Evolutionary conservation across 1,140 invertebrate genomes (phyloP), one percentile per base, ranked within the genome.

Genomic region (Antheraea pernyi): DNA sequence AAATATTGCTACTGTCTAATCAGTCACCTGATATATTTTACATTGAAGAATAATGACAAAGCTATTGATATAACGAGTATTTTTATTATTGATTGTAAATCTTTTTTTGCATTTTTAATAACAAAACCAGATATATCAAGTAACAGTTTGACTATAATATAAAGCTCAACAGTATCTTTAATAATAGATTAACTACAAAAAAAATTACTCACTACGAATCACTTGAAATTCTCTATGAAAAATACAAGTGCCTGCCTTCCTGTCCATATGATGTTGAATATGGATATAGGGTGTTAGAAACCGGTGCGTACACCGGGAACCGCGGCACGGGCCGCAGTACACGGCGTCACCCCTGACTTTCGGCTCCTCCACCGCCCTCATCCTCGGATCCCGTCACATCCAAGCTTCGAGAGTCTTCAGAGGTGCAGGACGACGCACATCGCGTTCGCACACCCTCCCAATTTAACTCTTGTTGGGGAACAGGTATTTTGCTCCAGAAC

Each of bases 371-470:
- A 0, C 77, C 82, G 0, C 74, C 83, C 53, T 93, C 92, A 65
- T 92, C 92, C 75, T 93, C 92, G 0, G 92, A 93, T 7, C 92
- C 92, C 79, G 92, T 93, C 7, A 93, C 91, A 69, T 93, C 92
- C 13, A 93, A 76, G 65, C 89, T 92, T 37, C 91, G 75, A 8
- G 92, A 92, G 48, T 92, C 92, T 71, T 93, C 92, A 3, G 91
- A 91, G 10, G 89, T 91, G 60, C 85, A 89, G 0, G 89, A 88
- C 0, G 91, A 92, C 0, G 81, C 73, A 62, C 83, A 86, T 5
- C 89, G 81, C 0, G 72, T 65, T 0, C 78, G 78, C 0, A 87
- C 68, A 0, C 80, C 81, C 19, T 91, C 89, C 84, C 88, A 91
- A 10, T 64, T 74, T 10, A 82, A 36, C 63, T 91, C 91, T 19